Base-by-base conservation (phyloP, 2,888 invertebrate species). In the Noctua janthina region DNA sequence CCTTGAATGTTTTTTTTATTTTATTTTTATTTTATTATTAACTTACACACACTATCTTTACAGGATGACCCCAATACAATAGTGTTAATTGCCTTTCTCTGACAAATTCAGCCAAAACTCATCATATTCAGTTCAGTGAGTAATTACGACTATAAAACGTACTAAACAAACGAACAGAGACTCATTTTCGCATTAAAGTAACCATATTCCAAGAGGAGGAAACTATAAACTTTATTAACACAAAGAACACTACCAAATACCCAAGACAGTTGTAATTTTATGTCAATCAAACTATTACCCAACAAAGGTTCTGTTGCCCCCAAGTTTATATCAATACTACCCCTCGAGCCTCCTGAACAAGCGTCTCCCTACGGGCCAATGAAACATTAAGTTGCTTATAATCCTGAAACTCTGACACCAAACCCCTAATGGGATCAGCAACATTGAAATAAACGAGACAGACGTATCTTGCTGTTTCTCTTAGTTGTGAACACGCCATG, bases 261-360 rank as follows among this genome's bases (percentile, higher is more conserved):
- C 49, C 46, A 15, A 82, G 70, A 76, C 69, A 62, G 59, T n/a
- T 83, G 39, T 64, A 83, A 84, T 77, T 72, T 51, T 66, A 66
- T 83, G 68, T 74, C 84, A 71, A 87, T 83, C 76, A 83, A 79
- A 76, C 80, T 76, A 62, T 74, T 64, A n/a, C 17, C n/a, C 17
- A 69, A 72, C 64, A 66, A 76, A 59, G 67, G 67, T 64, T 66
- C 13, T 7, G n/a, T 10, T 67, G 51, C 23, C 59, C 64, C n/a
- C 49, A 29, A 78, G 59, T 29, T 69, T 66, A 76, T 72, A 74
- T 76, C 51, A 87, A 79, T 66, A 68, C 8, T 46, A 66, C 59
- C 59, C 23, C 23, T 43, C n/a, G 29, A 74, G n/a, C 51, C 80
- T 64, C 6, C 46, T 67, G 59, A 66, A 64, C 70, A 84, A 62